Evolutionary conservation across 2,797 vertebrate genomes (phyloP).

Genomic region (Lemur catta): DNA sequence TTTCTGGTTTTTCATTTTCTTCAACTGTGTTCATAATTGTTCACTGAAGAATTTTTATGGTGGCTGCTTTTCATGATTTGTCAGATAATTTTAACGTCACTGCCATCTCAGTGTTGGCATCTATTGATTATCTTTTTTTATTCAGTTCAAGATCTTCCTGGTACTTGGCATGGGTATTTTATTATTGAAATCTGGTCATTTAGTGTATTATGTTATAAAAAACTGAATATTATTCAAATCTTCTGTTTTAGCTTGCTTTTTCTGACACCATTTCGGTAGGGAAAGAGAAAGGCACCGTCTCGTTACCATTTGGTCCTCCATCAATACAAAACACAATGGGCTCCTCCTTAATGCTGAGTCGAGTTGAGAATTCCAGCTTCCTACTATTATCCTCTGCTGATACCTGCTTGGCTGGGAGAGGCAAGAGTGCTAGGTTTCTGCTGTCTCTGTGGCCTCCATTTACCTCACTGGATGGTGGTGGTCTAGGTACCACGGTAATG

Average conservation of each 20-base stretch:
- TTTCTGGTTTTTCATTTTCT: background rate
- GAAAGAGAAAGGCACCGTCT: background rate
- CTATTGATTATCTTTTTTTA: background rate
- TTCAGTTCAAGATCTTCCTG: background rate
- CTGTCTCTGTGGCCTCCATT: background rate
- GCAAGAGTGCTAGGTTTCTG: background rate
- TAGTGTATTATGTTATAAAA: background rate
- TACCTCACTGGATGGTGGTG: background rate
- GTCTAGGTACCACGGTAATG: background rate
- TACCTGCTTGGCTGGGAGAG: background rate
- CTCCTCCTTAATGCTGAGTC: background rate
- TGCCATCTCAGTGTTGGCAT: background rate
- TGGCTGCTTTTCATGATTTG: background rate
- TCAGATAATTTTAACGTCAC: background rate
- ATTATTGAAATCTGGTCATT: background rate
- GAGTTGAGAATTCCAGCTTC: background rate
- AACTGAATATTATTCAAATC: background rate
- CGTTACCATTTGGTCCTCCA: background rate
- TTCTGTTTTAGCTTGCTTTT: background rate
- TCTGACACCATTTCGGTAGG: background rate
- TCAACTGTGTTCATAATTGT: background rate
- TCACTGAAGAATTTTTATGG: background rate
- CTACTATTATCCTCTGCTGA: background rate
- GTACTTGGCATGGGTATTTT: background rate
- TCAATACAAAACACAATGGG: background rate